Conservation (phyloP, 2,113 vertebrate species). For the Onychostruthus taczanowskii region DNA sequence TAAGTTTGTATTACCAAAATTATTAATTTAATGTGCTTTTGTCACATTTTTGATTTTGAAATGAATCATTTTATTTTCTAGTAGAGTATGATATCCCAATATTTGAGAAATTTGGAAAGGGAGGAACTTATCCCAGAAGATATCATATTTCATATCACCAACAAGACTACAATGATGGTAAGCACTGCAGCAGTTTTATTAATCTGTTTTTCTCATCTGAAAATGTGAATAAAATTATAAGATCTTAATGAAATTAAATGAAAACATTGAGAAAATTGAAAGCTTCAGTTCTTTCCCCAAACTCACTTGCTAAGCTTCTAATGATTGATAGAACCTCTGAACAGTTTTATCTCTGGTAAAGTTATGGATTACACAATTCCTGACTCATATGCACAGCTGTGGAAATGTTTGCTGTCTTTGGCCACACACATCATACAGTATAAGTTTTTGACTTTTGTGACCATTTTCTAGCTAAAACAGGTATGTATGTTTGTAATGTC, state of each 20-base stretch:
- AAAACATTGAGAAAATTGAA: background rate
- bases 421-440: background rate
- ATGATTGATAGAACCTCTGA: background rate
- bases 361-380: background rate
- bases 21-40: background rate
- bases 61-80: background rate
- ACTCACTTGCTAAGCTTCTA: background rate
- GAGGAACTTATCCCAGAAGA: constrained; percentile 93
- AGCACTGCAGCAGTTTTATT: constrained; percentile 3
- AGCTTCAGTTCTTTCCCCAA: background rate
- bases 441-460: background rate
- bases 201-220: background rate
- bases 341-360: background rate
- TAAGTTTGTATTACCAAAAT: background rate
- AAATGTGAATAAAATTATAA: background rate
- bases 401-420: background rate
- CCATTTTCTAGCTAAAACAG: background rate
- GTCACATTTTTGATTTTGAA: background rate
- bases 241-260: background rate
- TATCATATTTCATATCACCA: constrained; percentile 92
- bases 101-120: constrained; percentile 97
- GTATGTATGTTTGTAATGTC: background rate
- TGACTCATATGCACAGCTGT: background rate
- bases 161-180: constrained; percentile 94
- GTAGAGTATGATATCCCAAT: constrained; percentile 93